Evolutionary conservation across 92 coral and sea anemone species (phyloP).

Genomic region (Plumapathes pennacea): DNA sequence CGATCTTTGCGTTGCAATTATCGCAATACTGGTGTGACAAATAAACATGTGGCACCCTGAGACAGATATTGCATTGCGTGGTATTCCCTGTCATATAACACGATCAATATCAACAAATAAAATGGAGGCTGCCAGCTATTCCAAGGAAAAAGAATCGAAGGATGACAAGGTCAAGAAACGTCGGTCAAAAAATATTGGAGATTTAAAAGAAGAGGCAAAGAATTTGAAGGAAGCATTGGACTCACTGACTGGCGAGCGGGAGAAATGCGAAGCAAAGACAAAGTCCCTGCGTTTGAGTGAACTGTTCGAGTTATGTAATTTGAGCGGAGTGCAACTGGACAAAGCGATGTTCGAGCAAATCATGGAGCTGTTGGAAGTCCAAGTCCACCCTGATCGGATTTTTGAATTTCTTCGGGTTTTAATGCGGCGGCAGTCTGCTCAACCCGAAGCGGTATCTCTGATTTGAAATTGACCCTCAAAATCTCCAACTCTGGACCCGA

Average conservation of each 20-base stretch:
- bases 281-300: conserved; percentile 37
- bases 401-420: conserved; percentile 38
- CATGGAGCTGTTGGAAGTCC: conserved; percentile 49
- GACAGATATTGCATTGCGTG: no score
- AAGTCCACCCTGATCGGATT: conserved; percentile 65
- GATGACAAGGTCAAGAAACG: conserved; percentile 3
- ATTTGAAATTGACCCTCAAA: conserved; percentile 16
- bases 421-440: conserved; percentile 7
- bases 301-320: conserved; percentile 49
- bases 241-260: conserved; percentile 43
- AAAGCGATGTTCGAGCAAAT: conserved; percentile 54
- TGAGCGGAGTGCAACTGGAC: conserved; percentile 64
- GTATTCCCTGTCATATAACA: no score
- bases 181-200: conserved; percentile 24
- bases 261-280: conserved; percentile 28
- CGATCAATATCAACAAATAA: no score
- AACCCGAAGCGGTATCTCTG: conserved; percentile 4
- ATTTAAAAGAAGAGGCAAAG: conserved; percentile 55
- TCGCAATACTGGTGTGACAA: no score
- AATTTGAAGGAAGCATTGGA: conserved; percentile 42
- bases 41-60: no score
- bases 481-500: no score
- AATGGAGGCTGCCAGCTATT: no score
- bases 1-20: no score
- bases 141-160: not conserved